These are phyloP conservation scores for Acanthacorydalis orientalis DNA, from an alignment of 2,888 invertebrate genomes.

Conservation along the genomic window DNA sequence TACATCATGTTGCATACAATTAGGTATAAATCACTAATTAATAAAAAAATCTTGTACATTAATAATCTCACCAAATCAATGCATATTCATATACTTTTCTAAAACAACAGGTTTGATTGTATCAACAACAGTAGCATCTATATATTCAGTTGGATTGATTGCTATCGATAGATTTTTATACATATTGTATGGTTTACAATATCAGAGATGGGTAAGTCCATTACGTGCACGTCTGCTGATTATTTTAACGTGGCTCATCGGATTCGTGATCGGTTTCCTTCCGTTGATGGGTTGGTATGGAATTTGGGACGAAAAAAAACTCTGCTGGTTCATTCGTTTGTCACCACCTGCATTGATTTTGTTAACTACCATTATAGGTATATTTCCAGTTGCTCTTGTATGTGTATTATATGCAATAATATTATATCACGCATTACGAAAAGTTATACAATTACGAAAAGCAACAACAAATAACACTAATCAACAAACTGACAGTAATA, in stretches of 20 bases:
- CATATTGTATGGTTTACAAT: constrained; percentile 44
- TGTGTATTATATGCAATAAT: constrained; percentile 38
- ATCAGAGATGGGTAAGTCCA: constrained; percentile 41
- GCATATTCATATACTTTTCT: neutral
- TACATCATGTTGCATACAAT: constrained; percentile 23
- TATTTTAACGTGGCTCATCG: constrained; percentile 36
- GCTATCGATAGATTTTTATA: constrained; percentile 46
- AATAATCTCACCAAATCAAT: neutral
- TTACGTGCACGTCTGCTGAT: constrained; percentile 38
- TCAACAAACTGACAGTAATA: constrained; percentile 13
- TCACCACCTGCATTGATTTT: constrained; percentile 36
- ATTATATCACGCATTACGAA: constrained; percentile 36
- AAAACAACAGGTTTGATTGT: constrained; percentile 37
- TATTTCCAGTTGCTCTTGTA: constrained; percentile 30
- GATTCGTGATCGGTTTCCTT: constrained; percentile 37
- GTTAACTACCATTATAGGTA: constrained; percentile 35
- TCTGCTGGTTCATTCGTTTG: constrained; percentile 39
- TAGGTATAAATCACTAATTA: constrained; percentile 19
- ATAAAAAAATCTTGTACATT: neutral
- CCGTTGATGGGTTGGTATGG: constrained; percentile 41
- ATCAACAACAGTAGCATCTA: constrained; percentile 43
- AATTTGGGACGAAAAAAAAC: constrained; percentile 29
- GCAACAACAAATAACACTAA: constrained; percentile 18
- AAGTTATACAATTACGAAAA: constrained; percentile 29
- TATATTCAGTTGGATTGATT: constrained; percentile 44